These are phyloP conservation scores for Tenthredo distinguenda DNA, from an alignment of 2,888 invertebrate genomes.

Conservation along the genomic window DNA sequence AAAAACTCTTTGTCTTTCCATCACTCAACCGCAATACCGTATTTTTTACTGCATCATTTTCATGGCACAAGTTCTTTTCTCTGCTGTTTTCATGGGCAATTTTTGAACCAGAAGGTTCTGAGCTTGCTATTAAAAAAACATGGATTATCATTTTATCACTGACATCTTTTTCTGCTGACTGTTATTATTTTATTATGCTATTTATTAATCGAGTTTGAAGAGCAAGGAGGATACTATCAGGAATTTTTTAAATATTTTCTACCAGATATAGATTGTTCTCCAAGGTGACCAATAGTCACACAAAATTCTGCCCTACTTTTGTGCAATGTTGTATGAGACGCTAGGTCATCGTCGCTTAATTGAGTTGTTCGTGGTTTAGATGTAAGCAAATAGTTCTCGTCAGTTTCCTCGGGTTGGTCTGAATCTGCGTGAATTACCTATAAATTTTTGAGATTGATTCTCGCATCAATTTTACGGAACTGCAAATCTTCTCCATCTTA, in stretches of 20 bases:
- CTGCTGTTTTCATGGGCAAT: neutral
- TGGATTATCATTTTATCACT: neutral
- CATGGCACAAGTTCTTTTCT: neutral
- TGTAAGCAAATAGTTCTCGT: slow-evolving; percentile 4
- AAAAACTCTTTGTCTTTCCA: neutral
- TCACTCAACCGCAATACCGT: neutral
- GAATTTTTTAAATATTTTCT: slow-evolving; percentile 15
- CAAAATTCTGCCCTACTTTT: slow-evolving; percentile 50
- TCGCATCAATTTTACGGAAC: neutral
- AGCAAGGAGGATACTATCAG: neutral
- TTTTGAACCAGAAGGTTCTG: slow-evolving; percentile 14
- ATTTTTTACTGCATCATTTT: neutral
- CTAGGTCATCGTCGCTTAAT: slow-evolving; percentile 44
- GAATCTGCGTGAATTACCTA: slow-evolving; percentile 29
- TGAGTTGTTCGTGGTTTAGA: slow-evolving; percentile 44
- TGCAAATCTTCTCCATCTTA: neutral
- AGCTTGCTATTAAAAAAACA: neutral
- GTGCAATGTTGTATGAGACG: slow-evolving; percentile 36
- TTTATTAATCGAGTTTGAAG: neutral
- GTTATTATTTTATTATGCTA: neutral
- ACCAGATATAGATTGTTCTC: slow-evolving; percentile 5
- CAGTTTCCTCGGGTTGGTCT: neutral
- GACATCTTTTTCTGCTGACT: neutral
- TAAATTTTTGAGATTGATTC: neutral
- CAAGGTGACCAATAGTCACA: slow-evolving; percentile 39